Percentiles rank a stretch among this genome's conserved stretches.
These are phyloP conservation scores for Lutjanus erythropterus DNA, from an alignment of 2,113 vertebrate species.

Conservation along the genomic window DNA sequence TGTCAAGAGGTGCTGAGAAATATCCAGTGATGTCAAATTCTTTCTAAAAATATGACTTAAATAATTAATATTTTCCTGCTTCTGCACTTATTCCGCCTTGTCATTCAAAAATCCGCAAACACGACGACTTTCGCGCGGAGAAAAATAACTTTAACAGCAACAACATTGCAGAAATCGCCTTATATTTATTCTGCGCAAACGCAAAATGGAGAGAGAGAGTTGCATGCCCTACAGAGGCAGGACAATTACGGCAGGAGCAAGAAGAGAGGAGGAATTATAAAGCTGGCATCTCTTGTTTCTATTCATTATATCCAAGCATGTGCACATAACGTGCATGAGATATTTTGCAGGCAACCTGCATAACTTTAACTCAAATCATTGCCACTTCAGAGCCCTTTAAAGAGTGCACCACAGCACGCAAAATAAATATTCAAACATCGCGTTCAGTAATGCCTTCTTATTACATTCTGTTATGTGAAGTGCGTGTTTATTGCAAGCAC, in stretches of 20 bases:
- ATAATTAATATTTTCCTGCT: neutral
- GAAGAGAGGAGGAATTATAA: neutral
- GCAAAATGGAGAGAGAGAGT: slow-evolving; percentile 61
- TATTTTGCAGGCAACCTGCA: slow-evolving; percentile 7
- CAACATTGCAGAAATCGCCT: neutral
- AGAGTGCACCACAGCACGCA: slow-evolving; percentile 17
- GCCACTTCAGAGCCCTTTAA: neutral
- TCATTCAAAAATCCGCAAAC: neutral
- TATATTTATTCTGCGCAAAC: slow-evolving; percentile 49
- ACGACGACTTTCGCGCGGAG: neutral
- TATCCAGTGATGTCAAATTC: neutral
- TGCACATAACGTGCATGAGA: slow-evolving; percentile 4
- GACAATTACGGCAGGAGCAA: slow-evolving; percentile 16
- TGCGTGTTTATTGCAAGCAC: neutral
- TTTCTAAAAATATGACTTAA: slow-evolving; percentile 23
- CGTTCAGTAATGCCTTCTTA: neutral
- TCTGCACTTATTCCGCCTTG: neutral
- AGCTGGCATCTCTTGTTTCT: neutral
- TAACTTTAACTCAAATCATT: slow-evolving; percentile 32
- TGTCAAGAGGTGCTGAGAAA: slow-evolving; percentile 21
- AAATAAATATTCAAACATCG: neutral
- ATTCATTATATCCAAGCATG: neutral
- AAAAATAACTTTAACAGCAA: neutral
- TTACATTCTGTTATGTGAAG: neutral
- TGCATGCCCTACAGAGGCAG: slow-evolving; percentile 44